Conservation (phyloP, 2,113 vertebrate genomes). For the Gavialis gangeticus region DNA sequence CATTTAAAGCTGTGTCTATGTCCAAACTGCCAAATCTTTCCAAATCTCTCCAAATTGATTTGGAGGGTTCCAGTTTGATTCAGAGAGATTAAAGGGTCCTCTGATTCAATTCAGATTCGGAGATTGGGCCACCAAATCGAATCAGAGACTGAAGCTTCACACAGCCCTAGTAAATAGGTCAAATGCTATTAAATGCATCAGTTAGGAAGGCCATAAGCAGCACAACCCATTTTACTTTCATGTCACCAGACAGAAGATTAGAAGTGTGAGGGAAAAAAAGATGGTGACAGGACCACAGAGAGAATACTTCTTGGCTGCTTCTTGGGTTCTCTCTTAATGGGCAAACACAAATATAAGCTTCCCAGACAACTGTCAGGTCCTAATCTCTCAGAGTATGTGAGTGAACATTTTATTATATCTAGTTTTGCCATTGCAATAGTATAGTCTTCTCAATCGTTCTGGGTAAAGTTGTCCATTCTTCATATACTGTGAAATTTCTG, state of each 20-base stretch:
- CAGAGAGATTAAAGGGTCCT: too few species aligned
- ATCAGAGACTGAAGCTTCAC: too few species aligned
- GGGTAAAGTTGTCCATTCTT: not conserved
- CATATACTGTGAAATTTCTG: not conserved
- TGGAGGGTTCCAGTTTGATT: too few species aligned
- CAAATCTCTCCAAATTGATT: too few species aligned
- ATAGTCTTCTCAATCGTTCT: accelerated
- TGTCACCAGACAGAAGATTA: not conserved
- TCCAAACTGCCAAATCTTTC: too few species aligned
- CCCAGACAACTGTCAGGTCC: not conserved
- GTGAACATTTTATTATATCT: accelerated
- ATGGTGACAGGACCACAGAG: too few species aligned
- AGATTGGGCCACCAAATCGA: too few species aligned
- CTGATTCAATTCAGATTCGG: too few species aligned
- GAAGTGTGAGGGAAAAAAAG: not conserved
- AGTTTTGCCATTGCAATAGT: not conserved
- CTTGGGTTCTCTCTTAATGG: not conserved
- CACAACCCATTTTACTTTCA: not conserved
- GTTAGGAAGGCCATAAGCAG: not conserved
- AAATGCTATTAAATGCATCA: not conserved
- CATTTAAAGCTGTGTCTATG: too few species aligned
- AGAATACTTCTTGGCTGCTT: not conserved
- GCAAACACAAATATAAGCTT: not conserved
- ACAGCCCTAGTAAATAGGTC: too few species aligned
- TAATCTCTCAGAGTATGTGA: not conserved